Evolutionary conservation across 2,888 invertebrate genomes (phyloP), one percentile per base, ranked within the genome.

Genomic region (Tridacna crocea): DNA sequence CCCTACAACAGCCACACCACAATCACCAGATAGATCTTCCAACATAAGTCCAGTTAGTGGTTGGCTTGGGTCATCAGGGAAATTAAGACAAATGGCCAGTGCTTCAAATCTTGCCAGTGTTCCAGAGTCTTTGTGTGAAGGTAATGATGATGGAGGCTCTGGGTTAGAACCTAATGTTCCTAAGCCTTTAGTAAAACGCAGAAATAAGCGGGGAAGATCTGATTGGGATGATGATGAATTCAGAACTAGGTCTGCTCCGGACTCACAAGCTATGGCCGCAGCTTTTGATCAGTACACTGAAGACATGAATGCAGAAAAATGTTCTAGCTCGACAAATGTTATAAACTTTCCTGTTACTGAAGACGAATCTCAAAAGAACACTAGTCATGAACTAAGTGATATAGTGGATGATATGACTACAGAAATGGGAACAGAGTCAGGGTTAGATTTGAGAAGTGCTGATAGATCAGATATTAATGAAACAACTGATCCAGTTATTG

Each of bases 101-200:
- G 89, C 89, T 68, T 88, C 90, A 13, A 91, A 90, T 79, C 82
- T 92, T 60, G 91, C 91, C 22, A 92, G 90, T 89, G 92, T 92
- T 27, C 92, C 92, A 55, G 92, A 92, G 77, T 88, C 89, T 26
- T 65, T 90, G 3, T 74, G 83, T 65, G 92, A 92, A 65, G 78
- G 51, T 79, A 86, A 82, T 17, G 89, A 88, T 46, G 82, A 87
- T 13, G 73, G 55, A 51, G 78, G 65, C n/a, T 26, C 63, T 36
- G 22, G 65, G 48, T 24, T 51, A 27, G 47, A 70, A 13, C 61
- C 66, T 22, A 17, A 63, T 46, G 70, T 51, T 36, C 24, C 76
- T 26, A 63, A 73, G 58, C 61, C 75, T 58, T 84, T 83, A 48
- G 88, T 91, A 6, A 87, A 85, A 65, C 88, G 86, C 68, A 88